phyloP scores from a whole-genome alignment of 2,888 invertebrate genomes.

The Cephus spinipes region DNA sequence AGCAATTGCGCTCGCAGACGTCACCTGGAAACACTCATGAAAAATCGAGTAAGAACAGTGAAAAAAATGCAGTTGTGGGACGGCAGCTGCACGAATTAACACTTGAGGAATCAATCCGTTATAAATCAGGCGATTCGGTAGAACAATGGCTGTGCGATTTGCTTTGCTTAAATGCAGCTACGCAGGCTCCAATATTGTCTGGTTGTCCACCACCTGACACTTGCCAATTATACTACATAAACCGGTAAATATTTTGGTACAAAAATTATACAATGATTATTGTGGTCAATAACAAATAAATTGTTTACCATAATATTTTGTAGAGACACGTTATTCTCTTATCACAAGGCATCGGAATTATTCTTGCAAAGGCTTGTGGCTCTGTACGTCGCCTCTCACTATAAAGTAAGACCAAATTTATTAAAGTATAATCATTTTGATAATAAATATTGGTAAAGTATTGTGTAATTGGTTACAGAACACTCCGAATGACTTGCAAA shows the following conservation, averaged over 20 bases:
- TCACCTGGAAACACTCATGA: slow-evolving; percentile 69
- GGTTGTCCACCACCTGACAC: slow-evolving; percentile 91
- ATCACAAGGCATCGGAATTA: slow-evolving; percentile 91
- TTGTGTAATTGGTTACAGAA: slow-evolving; percentile 71
- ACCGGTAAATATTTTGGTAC: slow-evolving; percentile 59
- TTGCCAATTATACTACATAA: slow-evolving; percentile 91
- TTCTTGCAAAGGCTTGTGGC: slow-evolving; percentile 93
- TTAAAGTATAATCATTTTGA: not conserved
- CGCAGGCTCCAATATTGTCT: slow-evolving; percentile 74
- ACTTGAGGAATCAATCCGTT: slow-evolving; percentile 92
- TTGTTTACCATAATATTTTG: slow-evolving; percentile 50
- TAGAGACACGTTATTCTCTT: slow-evolving; percentile 96
- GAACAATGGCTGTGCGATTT: slow-evolving; percentile 93
- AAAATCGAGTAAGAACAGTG: slow-evolving; percentile 63
- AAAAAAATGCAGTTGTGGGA: slow-evolving; percentile 66
- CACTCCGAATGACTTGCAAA: slow-evolving; percentile 97
- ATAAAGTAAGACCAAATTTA: slow-evolving; percentile 76
- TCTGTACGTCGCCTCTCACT: slow-evolving; percentile 97
- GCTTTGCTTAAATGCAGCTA: slow-evolving; percentile 89
- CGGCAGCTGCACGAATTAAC: slow-evolving; percentile 72
- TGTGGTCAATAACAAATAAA: not conserved
- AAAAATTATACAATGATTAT: slow-evolving; percentile 7
- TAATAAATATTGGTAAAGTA: not conserved
- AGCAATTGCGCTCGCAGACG: slow-evolving; percentile 81
- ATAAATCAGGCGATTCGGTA: slow-evolving; percentile 85